phyloP scores from a whole-genome alignment of 2,113 vertebrate genomes.

The Sigmodon hispidus region DNA sequence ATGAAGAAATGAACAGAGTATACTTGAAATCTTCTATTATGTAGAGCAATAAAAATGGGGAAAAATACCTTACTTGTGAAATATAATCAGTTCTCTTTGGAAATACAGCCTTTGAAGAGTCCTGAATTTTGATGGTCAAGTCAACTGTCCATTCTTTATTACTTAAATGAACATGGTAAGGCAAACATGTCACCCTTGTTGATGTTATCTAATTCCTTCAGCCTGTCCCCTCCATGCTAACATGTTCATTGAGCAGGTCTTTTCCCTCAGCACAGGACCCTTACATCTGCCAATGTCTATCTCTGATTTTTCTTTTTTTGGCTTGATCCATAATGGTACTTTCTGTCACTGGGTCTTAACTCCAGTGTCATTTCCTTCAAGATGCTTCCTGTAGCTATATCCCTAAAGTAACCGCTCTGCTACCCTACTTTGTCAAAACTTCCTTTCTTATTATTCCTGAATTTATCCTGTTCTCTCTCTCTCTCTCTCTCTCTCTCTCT shows the following conservation, averaged over 20 bases:
- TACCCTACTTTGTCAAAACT: neutral
- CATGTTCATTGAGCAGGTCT: neutral
- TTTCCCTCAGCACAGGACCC: neutral
- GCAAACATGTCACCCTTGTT: neutral
- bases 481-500: too few species aligned
- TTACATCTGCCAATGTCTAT: neutral
- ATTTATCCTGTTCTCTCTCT: neutral
- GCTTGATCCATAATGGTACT: neutral
- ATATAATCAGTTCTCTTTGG: constrained; percentile 7
- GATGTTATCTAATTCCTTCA: neutral
- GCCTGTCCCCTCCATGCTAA: neutral
- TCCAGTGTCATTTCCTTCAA: neutral
- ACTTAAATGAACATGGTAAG: neutral
- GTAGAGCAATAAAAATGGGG: neutral
- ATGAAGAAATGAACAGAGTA: neutral
- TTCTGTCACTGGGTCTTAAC: neutral
- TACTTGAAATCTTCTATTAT: neutral
- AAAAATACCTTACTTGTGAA: neutral
- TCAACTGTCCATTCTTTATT: neutral
- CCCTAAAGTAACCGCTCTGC: neutral
- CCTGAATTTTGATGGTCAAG: neutral
- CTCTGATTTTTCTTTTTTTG: neutral
- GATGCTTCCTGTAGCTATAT: neutral
- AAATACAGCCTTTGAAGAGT: constrained; percentile 29
- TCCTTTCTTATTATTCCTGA: neutral